Conservation (phyloP, 1,140 invertebrate species). For the Sycophaga agraensis region DNA sequence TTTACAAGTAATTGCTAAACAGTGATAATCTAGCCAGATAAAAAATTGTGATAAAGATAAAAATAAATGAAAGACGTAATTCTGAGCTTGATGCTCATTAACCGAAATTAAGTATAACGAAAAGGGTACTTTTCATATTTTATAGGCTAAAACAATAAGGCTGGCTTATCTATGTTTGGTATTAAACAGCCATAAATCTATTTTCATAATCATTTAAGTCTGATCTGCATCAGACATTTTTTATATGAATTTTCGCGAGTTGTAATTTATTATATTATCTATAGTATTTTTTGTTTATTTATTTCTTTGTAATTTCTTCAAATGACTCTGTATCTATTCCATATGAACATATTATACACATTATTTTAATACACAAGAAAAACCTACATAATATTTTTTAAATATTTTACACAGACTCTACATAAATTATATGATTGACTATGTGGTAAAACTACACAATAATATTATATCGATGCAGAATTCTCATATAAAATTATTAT, state of each 20-base stretch:
- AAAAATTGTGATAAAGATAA: conserved; percentile 27
- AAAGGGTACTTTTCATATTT: conserved; percentile 1
- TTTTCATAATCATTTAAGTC: conserved; percentile 25
- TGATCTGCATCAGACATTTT: conserved; percentile 15
- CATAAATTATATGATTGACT: too few relatives aligned
- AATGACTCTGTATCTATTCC: too few relatives aligned
- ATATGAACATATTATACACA: too few relatives aligned
- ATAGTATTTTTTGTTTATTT: too few relatives aligned
- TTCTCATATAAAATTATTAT: too few relatives aligned
- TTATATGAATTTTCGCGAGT: conserved; percentile 26
- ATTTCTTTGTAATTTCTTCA: too few relatives aligned
- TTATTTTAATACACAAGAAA: too few relatives aligned
- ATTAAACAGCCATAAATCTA: conserved; percentile 27
- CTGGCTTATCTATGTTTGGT: conserved; percentile 32
- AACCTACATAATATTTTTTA: too few relatives aligned
- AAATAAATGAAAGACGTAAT: conserved; percentile 5
- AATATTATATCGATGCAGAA: too few relatives aligned
- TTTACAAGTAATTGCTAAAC: conserved; percentile 23
- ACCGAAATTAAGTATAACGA: background rate
- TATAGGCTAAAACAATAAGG: conserved; percentile 8
- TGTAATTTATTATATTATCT: too few relatives aligned
- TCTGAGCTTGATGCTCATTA: background rate
- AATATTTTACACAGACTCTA: too few relatives aligned
- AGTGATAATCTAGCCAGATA: conserved; percentile 32
- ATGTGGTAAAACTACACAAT: too few relatives aligned